Evolutionary conservation across 2,888 invertebrate species (phyloP).

Genomic region (Cotesia congregata): DNA sequence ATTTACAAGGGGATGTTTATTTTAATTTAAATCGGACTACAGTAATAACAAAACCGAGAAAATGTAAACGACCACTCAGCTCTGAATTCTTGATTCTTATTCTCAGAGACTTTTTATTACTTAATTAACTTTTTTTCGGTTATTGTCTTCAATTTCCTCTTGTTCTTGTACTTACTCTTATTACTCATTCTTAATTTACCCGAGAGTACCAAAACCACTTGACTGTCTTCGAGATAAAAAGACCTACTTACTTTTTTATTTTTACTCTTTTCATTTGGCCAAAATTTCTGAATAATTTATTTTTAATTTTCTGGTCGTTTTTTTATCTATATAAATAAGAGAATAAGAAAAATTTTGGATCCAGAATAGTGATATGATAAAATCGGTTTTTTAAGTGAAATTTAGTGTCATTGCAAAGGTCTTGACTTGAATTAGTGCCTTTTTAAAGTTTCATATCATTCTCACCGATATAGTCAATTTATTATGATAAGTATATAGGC

Average conservation of each 20-base stretch:
- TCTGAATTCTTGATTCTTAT: slow-evolving; percentile 26
- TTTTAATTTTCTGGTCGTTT: slow-evolving; percentile 14
- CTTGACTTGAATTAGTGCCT: too few relatives aligned
- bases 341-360: too few relatives aligned
- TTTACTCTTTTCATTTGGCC: slow-evolving; percentile 17
- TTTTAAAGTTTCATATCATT: too few relatives aligned
- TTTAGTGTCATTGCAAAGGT: too few relatives aligned
- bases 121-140: slow-evolving; percentile 61
- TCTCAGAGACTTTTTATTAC: slow-evolving; percentile 65
- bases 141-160: slow-evolving; percentile 31
- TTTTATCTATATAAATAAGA: background rate
- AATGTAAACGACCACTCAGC: slow-evolving; percentile 8
- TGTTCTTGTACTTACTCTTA: slow-evolving; percentile 44
- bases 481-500: too few relatives aligned
- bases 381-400: too few relatives aligned
- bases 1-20: slow-evolving; percentile 66
- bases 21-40: slow-evolving; percentile 62
- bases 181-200: slow-evolving; percentile 46
- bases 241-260: slow-evolving; percentile 28
- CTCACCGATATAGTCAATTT: too few relatives aligned
- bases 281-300: background rate
- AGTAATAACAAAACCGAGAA: slow-evolving; percentile 19
- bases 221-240: slow-evolving; percentile 24
- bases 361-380: too few relatives aligned
- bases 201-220: slow-evolving; percentile 29